Evolutionary conservation across 2,888 invertebrate species (phyloP), one percentile per base, ranked within the genome.

Genomic region (Hydraecia micacea): DNA sequence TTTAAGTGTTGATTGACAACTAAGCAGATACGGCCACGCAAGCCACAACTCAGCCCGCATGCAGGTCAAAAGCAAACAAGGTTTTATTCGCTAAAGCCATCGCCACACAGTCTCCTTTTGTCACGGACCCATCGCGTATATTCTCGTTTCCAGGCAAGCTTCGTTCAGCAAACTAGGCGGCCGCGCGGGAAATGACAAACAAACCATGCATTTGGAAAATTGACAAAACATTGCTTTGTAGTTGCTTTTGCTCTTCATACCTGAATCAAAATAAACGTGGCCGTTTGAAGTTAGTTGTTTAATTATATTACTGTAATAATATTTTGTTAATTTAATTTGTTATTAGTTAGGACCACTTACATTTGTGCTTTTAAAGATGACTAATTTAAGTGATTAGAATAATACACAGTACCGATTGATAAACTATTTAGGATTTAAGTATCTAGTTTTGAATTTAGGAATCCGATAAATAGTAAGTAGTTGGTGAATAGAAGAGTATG

Each of bases 151-250:
- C 73, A 52, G 39, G n/a, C 65, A 62, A 83, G 83, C 28, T 77
- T 77, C 60, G 62, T 67, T 80, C 74, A n/a, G n/a, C 72, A 65
- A 75, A 86, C 80, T 58, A 66, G 25, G 55, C 69, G 60, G 71
- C 65, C 66, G 42, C 46, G 42, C 67, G 75, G 83, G 39, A 73
- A 86, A 80, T 77, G 73, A 63, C 75, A 75, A 85, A 86, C 76
- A 77, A 79, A 55, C 70, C 52, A 65, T 71, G 77, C 73, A 67
- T 75, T 76, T 76, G 25, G 58, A 63, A 81, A 85, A 70, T 70
- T 58, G 67, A 67, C 62, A 36, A 60, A 82, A 79, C 80, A 80
- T 79, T 49, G 73, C 66, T 71, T 83, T 81, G 68, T 76, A 5
- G 80, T 76, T 65, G 39, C 9, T 58, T 46, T 81, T 28, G 11